A percentile compares a stretch with the other conserved stretches of the same genome.
These are phyloP conservation scores for Squalus acanthias DNA, from an alignment of 2,797 vertebrate genomes.

Conservation along the genomic window DNA sequence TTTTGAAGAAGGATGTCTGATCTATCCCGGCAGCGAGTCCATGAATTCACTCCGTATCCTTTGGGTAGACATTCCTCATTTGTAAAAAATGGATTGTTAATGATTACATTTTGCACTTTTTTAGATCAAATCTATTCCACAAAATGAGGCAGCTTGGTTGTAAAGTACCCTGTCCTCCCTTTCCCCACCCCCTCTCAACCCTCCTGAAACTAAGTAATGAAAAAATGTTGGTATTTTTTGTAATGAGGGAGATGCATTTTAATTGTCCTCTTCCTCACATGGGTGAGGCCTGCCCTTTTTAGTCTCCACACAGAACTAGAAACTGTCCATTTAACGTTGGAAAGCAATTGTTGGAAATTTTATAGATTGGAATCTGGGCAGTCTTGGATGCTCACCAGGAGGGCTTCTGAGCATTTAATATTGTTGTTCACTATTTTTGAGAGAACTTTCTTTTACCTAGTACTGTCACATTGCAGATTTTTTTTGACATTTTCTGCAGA, in stretches of 20 bases:
- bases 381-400: no score
- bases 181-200: background rate
- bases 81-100: background rate
- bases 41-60: constrained; percentile 73
- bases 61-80: background rate
- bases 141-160: background rate
- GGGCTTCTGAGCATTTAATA: no score
- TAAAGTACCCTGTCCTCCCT: background rate
- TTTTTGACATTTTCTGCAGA: no score
- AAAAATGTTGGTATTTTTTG: background rate
- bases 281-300: no score
- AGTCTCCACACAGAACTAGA: no score
- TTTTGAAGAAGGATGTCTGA: constrained; percentile 48
- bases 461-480: no score
- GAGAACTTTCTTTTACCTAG: no score
- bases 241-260: background rate
- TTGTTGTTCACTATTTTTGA: no score
- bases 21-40: constrained; percentile 57
- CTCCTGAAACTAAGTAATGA: background rate
- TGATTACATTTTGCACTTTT: background rate
- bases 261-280: no score
- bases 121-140: background rate
- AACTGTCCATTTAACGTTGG: no score
- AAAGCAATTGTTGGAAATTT: no score
- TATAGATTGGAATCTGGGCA: no score